phyloP scores from a whole-genome alignment of 2,113 vertebrate species.

The Microtus ochrogaster region DNA sequence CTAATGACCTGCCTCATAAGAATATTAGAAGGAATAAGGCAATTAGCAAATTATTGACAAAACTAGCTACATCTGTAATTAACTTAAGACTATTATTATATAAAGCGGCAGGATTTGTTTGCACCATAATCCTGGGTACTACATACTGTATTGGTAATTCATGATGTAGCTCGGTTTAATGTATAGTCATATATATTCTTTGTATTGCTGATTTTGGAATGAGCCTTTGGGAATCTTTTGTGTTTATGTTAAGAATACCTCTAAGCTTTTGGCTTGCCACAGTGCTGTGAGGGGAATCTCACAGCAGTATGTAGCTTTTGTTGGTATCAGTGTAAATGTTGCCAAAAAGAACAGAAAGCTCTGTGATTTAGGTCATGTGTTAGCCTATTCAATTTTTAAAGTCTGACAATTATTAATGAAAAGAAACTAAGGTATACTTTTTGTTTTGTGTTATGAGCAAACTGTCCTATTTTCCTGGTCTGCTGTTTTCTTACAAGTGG shows the following conservation, averaged over 20 bases:
- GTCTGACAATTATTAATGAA: conserved; percentile 27
- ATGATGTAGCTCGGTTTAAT: not conserved
- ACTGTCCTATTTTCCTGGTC: not conserved
- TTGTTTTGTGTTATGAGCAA: conserved; percentile 38
- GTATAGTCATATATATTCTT: not conserved
- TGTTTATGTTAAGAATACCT: conserved; percentile 42
- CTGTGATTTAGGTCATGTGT: not conserved
- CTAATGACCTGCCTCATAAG: not conserved
- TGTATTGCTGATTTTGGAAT: conserved; percentile 43
- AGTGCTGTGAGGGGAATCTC: not conserved
- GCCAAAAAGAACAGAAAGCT: not conserved
- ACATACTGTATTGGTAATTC: conserved; percentile 3
- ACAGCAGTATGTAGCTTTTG: conserved; percentile 24
- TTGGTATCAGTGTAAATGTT: not conserved
- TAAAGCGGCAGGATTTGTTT: conserved; percentile 42
- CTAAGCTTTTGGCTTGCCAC: conserved; percentile 33
- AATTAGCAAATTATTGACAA: conserved; percentile 40
- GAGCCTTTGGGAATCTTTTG: not conserved
- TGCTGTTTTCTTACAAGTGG: not conserved
- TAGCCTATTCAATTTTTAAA: not conserved
- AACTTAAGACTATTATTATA: conserved; percentile 18
- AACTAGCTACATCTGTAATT: not conserved
- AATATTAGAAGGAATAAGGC: conserved; percentile 1
- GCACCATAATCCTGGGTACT: not conserved
- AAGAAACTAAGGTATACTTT: not conserved